Evolutionary conservation across 2,113 vertebrate species (phyloP).

Genomic region (Macrotis lagotis): DNA sequence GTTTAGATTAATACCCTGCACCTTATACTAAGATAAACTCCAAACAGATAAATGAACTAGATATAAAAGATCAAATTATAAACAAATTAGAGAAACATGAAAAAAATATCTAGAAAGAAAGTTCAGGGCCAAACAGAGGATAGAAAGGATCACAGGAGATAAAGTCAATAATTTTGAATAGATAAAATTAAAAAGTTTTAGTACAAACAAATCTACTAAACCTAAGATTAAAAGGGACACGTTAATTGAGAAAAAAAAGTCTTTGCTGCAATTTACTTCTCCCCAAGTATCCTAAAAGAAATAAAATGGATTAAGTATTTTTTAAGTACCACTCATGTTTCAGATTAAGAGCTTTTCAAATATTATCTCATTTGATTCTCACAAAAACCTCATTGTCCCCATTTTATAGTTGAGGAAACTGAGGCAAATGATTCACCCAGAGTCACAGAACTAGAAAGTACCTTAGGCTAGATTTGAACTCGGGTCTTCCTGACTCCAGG

Average conservation of each 20-base stretch:
- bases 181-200: not conserved
- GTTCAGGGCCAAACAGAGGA: not conserved
- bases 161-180: not conserved
- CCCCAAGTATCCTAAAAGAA: not conserved
- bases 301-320: not conserved
- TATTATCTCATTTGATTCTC: too few species aligned
- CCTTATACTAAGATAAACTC: not conserved
- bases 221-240: not conserved
- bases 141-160: not conserved
- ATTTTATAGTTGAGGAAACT: too few species aligned
- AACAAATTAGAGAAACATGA: not conserved
- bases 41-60: not conserved
- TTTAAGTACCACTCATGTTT: too few species aligned
- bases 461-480: too few species aligned
- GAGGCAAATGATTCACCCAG: too few species aligned
- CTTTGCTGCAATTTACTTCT: not conserved
- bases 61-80: not conserved
- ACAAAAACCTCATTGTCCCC: too few species aligned
- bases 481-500: too few species aligned
- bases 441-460: too few species aligned
- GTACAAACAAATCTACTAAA: not conserved
- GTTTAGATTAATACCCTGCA: not conserved
- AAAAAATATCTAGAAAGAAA: not conserved
- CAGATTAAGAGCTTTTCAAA: too few species aligned
- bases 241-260: not conserved